phyloP scores from a whole-genome alignment of 2,797 vertebrate genomes.

The Liasis olivaceus region DNA sequence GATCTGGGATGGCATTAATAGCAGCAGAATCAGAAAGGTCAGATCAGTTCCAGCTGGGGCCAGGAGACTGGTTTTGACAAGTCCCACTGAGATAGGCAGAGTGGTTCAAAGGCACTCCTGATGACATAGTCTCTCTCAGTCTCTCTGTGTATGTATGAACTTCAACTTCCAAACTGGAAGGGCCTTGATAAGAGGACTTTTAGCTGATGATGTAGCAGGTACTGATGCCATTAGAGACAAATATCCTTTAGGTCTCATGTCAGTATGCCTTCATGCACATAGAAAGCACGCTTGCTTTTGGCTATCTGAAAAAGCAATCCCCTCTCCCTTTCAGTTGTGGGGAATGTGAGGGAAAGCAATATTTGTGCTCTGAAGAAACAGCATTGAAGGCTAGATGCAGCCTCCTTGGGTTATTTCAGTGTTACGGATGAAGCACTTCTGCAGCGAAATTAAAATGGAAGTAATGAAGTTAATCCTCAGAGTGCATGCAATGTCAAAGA shows the following conservation, averaged over 20 bases:
- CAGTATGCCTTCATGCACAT: neutral
- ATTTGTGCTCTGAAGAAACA: neutral
- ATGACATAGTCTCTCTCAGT: too few species aligned
- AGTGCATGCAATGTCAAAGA: neutral
- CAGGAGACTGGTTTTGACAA: too few species aligned
- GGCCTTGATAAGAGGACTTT: neutral
- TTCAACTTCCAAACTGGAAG: neutral
- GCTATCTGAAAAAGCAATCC: neutral
- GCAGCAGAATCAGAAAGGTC: too few species aligned
- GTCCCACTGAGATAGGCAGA: too few species aligned
- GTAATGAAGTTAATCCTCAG: neutral
- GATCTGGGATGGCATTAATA: too few species aligned
- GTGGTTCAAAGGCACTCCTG: too few species aligned
- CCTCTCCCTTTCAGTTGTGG: neutral
- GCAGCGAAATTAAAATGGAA: neutral
- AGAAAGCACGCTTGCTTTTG: neutral
- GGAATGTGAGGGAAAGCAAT: neutral
- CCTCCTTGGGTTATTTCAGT: neutral
- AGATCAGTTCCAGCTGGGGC: too few species aligned
- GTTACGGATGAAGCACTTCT: neutral
- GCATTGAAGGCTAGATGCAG: neutral
- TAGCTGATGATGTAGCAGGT: neutral
- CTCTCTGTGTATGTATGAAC: too few species aligned
- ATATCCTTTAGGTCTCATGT: neutral
- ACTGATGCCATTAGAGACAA: neutral